A percentile compares a stretch with the other conserved stretches of the same genome.
These are phyloP conservation scores for Cairina moschata DNA, from an alignment of 2,113 vertebrate genomes.

Conservation along the genomic window DNA sequence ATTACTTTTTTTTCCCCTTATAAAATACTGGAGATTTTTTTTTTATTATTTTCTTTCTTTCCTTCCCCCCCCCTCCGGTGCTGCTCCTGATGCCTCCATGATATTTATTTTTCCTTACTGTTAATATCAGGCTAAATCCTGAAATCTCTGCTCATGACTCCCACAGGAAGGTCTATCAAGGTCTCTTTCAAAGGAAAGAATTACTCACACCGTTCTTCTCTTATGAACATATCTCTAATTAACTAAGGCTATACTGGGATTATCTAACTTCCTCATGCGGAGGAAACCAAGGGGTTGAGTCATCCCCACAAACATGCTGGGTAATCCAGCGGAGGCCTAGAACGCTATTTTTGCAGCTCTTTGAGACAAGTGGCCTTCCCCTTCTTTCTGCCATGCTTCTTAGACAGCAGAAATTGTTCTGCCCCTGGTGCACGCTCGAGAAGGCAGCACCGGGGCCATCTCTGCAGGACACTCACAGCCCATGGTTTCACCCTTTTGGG, in stretches of 20 bases:
- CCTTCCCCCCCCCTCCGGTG: background rate
- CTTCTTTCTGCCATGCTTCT: background rate
- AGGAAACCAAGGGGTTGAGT: background rate
- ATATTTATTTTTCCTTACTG: background rate
- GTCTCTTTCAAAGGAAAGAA: slow-evolving; percentile 57
- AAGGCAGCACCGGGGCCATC: background rate
- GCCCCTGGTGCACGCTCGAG: rapidly evolving
- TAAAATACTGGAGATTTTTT: background rate
- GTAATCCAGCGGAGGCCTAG: background rate
- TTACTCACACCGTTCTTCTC: slow-evolving; percentile 41
- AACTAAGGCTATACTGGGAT: background rate
- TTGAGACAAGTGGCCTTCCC: background rate
- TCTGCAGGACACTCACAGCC: rapidly evolving
- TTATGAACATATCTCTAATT: background rate
- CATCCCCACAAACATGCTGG: background rate
- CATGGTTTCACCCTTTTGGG: background rate
- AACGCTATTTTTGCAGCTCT: background rate
- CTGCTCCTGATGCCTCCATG: background rate
- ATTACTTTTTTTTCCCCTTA: background rate
- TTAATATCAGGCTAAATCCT: slow-evolving; percentile 5
- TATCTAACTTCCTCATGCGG: background rate
- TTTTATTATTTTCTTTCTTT: too few relatives aligned
- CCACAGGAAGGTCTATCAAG: slow-evolving; percentile 47
- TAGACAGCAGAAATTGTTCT: background rate
- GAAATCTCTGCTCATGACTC: slow-evolving; percentile 15